phyloP scores from a whole-genome alignment of 2,888 invertebrate genomes.

The Trichopoda pennipes region DNA sequence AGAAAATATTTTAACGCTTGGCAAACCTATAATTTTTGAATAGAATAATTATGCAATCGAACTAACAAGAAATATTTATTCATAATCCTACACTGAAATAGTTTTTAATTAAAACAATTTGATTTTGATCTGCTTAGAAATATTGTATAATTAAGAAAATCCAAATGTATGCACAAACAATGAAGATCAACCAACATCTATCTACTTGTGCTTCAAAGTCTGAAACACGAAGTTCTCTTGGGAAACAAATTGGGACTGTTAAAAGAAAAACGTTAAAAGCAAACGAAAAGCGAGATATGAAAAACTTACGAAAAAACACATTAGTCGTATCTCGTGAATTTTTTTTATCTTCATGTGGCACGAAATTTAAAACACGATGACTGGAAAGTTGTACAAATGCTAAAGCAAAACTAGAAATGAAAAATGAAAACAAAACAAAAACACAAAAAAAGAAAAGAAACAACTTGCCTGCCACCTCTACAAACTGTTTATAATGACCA shows the following conservation, averaged over 20 bases:
- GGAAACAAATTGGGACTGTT: constrained; percentile 39
- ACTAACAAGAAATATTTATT: too few relatives aligned
- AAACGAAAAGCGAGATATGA: too few relatives aligned
- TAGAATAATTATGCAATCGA: too few relatives aligned
- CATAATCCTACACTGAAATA: too few relatives aligned
- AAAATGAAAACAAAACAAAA: not conserved
- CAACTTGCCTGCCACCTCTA: constrained; percentile 28
- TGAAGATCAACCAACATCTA: not conserved
- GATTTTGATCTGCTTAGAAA: too few relatives aligned
- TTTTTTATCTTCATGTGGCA: constrained; percentile 38
- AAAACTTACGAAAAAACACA: not conserved
- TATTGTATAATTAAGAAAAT: too few relatives aligned
- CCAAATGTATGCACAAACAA: too few relatives aligned
- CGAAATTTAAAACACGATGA: constrained; percentile 59
- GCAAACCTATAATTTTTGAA: too few relatives aligned
- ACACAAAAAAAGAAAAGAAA: not conserved
- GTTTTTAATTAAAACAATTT: too few relatives aligned
- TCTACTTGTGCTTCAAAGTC: constrained; percentile 2
- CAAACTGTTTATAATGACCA: constrained; percentile 48
- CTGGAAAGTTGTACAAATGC: not conserved
- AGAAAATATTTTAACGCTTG: too few relatives aligned
- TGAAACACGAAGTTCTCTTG: constrained; percentile 41
- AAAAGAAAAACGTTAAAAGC: constrained; percentile 1
- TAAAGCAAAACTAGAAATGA: too few relatives aligned
- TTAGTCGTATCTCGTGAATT: not conserved